These are phyloP conservation scores for Cataglyphis rosenhaueri DNA, from an alignment of 2,888 invertebrate species.

Conservation along the genomic window DNA sequence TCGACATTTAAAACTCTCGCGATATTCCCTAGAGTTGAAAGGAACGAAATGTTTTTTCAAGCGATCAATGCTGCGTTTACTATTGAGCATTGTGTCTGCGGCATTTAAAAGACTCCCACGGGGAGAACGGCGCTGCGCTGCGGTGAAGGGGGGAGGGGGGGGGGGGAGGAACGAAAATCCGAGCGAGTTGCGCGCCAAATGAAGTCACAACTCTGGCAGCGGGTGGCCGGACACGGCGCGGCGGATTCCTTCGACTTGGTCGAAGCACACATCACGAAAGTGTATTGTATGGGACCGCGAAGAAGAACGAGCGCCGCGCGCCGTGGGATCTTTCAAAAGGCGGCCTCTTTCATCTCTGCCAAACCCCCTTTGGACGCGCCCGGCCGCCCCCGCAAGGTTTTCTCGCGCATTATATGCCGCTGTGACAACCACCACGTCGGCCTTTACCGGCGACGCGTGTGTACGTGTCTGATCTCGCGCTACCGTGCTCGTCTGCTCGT, in stretches of 20 bases:
- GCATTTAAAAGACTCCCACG: neutral
- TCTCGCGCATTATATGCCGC: conserved; percentile 72
- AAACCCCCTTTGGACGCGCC: conserved; percentile 73
- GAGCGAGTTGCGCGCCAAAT: conserved; percentile 79
- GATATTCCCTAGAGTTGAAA: too few species aligned
- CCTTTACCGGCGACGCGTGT: conserved; percentile 26
- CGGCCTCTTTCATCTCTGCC: conserved; percentile 83
- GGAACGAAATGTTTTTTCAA: conserved; percentile 2
- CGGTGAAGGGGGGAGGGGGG: neutral
- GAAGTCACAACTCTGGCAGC: conserved; percentile 84
- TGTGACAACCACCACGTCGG: conserved; percentile 71
- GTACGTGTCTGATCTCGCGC: conserved; percentile 41
- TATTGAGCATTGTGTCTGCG: neutral
- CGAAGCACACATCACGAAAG: conserved; percentile 78
- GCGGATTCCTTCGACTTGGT: conserved; percentile 75
- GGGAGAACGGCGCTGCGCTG: neutral
- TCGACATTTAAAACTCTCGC: neutral
- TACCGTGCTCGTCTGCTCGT: conserved; percentile 51
- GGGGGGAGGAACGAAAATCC: neutral
- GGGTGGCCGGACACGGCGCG: conserved; percentile 78
- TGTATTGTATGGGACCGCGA: conserved; percentile 77
- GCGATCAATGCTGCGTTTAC: neutral
- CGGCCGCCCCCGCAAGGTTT: conserved; percentile 64
- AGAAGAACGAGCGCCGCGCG: conserved; percentile 70
- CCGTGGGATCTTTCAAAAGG: conserved; percentile 82